These are phyloP conservation scores for Macrophya alboannulata DNA, from an alignment of 2,888 invertebrate species.

Conservation along the genomic window DNA sequence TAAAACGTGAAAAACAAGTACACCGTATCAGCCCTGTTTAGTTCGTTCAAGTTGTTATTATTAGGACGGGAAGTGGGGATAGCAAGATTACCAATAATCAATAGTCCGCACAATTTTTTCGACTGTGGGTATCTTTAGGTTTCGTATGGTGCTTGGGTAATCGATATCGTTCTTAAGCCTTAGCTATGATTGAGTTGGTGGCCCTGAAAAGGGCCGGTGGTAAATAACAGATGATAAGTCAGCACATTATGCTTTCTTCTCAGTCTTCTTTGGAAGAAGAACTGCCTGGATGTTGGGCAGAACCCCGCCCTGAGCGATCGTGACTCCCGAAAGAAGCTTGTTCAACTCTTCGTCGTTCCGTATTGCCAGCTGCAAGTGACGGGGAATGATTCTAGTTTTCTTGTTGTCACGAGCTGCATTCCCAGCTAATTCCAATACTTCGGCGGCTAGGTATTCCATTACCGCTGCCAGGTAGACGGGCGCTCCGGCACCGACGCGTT, in stretches of 20 bases:
- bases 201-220: conserved; percentile 52
- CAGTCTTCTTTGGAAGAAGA: conserved; percentile 85
- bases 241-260: conserved; percentile 24
- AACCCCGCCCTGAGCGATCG: conserved; percentile 92
- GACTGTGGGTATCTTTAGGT: not conserved
- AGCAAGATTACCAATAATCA: not conserved
- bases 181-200: conserved; percentile 1
- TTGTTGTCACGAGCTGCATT: conserved; percentile 88
- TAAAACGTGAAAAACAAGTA: too few relatives aligned
- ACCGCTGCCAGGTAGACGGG: conserved; percentile 83
- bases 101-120: not conserved
- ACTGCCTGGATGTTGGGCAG: conserved; percentile 90
- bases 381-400: conserved; percentile 85
- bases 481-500: conserved; percentile 82
- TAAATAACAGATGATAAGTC: not conserved
- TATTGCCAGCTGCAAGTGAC: conserved; percentile 90
- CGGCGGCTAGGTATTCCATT: conserved; percentile 86
- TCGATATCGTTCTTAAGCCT: conserved; percentile 28
- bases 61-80: not conserved
- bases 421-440: conserved; percentile 86
- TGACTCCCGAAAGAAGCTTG: conserved; percentile 88
- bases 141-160: not conserved
- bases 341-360: conserved; percentile 92
- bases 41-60: not conserved
- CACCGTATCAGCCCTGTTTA: too few relatives aligned